Evolutionary conservation across 2,888 invertebrate species (phyloP).

Genomic region (Pantelozetes paolii): DNA sequence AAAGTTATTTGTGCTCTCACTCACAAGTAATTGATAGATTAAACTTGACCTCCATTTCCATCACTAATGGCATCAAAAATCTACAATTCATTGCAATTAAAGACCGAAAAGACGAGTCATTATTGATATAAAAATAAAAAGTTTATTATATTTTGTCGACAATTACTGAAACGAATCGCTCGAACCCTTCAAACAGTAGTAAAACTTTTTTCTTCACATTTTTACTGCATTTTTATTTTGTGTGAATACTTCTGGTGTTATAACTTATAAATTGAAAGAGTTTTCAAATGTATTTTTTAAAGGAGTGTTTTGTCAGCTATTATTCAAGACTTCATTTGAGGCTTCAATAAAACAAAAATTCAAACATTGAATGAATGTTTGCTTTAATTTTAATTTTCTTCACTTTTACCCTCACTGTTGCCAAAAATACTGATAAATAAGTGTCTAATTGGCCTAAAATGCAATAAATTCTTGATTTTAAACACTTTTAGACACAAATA

Average conservation of each 20-base stretch:
- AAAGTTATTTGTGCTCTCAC: too few relatives aligned
- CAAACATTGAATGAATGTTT: too few relatives aligned
- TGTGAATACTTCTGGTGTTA: neutral
- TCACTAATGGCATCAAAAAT: neutral
- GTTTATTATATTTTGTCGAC: neutral
- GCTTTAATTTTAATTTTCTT: too few relatives aligned
- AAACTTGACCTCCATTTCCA: slow-evolving; percentile 7
- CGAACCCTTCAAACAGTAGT: too few relatives aligned
- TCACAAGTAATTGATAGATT: neutral
- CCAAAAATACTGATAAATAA: slow-evolving; percentile 19
- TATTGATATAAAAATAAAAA: neutral
- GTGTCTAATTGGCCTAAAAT: neutral
- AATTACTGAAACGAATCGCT: neutral
- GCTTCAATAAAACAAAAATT: too few relatives aligned
- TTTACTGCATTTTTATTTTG: slow-evolving; percentile 6
- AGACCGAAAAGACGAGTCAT: neutral
- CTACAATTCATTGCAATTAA: neutral
- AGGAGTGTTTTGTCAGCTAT: too few relatives aligned
- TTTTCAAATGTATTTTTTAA: too few relatives aligned
- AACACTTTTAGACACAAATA: neutral
- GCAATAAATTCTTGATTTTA: neutral
- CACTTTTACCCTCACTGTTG: neutral
- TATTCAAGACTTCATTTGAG: too few relatives aligned
- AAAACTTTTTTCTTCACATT: neutral
- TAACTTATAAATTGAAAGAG: too few relatives aligned